Base-by-base conservation (phyloP, 2,888 invertebrate species). In the Dryocosmus kuriphilus region DNA sequence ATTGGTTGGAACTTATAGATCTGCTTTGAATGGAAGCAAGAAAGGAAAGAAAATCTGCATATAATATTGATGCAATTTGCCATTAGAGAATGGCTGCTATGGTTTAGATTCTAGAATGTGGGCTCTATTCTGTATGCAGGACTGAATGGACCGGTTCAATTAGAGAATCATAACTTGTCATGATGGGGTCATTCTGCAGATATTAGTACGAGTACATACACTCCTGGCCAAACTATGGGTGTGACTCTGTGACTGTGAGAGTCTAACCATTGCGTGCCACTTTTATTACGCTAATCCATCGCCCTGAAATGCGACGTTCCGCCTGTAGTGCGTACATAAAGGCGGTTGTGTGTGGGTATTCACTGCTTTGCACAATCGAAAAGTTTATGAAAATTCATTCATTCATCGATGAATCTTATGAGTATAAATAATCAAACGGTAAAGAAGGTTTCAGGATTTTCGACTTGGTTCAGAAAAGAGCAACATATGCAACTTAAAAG, bases 151-250 rank as follows among this genome's bases (percentile, higher is more conserved):
- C 86, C 88, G 88, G 86, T 88, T 90, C 90, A 90, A 90, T 90
- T 90, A 90, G 89, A 88, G 89, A 90, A 90, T 90, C 90, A 87
- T 89, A 90, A 89, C 87, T 89, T 88, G 88, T 84, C 87, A 87
- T 87, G 89, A 90, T 89, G 89, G 89, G 88, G 86, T 88, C 88
- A 90, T 89, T 89, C 89, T 89, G 88, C 88, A 84, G 87, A 85
- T 87, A 87, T 87, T 86, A 88, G 87, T 87, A 83, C 83, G 84
- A 88, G 87, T 87, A 83, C 83, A 84, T 85, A 77, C 79, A 78
- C 79, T 79, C 83, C 85, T 87, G 85, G 84, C 83, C 84, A 83
- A 82, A 80, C 80, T 74, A 60, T 51, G 79, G 74, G 63, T 79
- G 81, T 80, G 74, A 41, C 14, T 41, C 14, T 41, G 38, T 41